Evolutionary conservation across 2,797 vertebrate species (phyloP).

Genomic region (Acanthurus lineatus): DNA sequence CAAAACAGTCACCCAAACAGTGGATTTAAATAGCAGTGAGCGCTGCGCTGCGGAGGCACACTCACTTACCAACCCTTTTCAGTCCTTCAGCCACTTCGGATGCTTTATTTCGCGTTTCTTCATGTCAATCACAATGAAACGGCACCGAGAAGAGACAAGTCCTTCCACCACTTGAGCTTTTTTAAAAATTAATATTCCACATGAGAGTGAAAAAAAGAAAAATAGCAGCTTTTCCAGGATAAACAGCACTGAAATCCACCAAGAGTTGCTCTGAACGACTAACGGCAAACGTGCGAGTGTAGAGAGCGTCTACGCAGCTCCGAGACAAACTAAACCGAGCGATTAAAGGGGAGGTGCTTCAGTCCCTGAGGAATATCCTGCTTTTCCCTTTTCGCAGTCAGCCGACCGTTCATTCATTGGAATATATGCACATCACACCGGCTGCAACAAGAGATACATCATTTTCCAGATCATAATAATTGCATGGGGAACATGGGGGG

Average conservation of each 20-base stretch:
- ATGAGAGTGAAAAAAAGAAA: neutral
- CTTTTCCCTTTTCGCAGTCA: constrained; percentile 62
- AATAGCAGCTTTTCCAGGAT: constrained; percentile 16
- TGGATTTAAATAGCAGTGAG: constrained; percentile 31
- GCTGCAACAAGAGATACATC: constrained; percentile 45
- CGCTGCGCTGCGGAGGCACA: constrained; percentile 41
- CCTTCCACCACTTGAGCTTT: constrained; percentile 1
- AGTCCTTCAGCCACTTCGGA: constrained; percentile 75
- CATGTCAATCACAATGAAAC: constrained; percentile 61
- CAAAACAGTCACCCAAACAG: constrained; percentile 9
- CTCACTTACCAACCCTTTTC: constrained; percentile 65
- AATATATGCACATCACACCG: constrained; percentile 65
- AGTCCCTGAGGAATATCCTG: constrained; percentile 71
- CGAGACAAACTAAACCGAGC: constrained; percentile 71
- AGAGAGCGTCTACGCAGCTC: constrained; percentile 66
- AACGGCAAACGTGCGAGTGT: constrained; percentile 68
- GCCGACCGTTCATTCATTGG: constrained; percentile 75
- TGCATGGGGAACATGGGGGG: neutral
- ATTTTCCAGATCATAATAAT: neutral
- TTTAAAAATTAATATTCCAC: neutral
- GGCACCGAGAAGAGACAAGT: constrained; percentile 25
- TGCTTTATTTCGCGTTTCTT: constrained; percentile 70
- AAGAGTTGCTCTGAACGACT: constrained; percentile 57
- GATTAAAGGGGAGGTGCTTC: constrained; percentile 85
- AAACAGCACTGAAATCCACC: constrained; percentile 27